phyloP scores from a whole-genome alignment of 2,113 vertebrate species.

The Erinaceus europaeus region DNA sequence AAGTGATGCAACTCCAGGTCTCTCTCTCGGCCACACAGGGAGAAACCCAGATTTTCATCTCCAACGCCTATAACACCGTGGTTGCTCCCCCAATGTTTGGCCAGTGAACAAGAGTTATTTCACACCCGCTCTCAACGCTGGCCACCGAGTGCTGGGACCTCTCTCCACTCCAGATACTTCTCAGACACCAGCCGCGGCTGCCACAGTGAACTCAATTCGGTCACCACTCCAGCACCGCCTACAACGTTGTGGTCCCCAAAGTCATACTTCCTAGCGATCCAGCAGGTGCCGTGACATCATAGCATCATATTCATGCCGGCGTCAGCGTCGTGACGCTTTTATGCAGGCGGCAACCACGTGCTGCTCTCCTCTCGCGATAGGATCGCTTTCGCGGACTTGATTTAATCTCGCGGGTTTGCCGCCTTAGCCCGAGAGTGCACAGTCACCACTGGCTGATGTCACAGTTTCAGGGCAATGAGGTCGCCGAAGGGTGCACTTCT shows the following conservation, averaged over 20 bases:
- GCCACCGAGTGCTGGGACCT: not conserved
- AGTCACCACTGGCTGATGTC: not conserved
- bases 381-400: not conserved
- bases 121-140: not conserved
- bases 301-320: not conserved
- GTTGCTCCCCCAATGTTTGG: not conserved
- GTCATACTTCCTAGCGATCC: not conserved
- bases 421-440: not conserved
- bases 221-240: not conserved
- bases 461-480: not conserved
- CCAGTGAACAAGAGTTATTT: not conserved
- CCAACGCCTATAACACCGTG: fast-evolving
- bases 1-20: not conserved
- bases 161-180: not conserved
- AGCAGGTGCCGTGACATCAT: not conserved
- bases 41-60: not conserved
- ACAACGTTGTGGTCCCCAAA: not conserved
- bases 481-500: not conserved
- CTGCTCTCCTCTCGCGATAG: not conserved
- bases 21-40: too few relatives aligned
- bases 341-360: not conserved
- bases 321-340: not conserved
- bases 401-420: not conserved
- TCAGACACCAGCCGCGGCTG: not conserved
- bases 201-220: not conserved